Evolutionary conservation across 2,113 vertebrate species (phyloP).

Genomic region (Ceyx margarethae): DNA sequence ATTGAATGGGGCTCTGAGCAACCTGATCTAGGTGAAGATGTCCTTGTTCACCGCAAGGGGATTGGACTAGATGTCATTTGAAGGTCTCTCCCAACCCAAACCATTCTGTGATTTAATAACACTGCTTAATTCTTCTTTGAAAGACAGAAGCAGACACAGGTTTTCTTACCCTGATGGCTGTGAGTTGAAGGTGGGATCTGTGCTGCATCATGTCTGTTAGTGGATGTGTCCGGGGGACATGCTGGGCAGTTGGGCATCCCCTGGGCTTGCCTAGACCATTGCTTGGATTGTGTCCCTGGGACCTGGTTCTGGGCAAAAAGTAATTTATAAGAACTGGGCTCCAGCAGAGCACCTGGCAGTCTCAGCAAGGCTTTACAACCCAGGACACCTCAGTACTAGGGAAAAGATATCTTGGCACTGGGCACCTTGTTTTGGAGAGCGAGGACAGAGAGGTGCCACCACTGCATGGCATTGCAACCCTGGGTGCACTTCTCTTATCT

Average conservation of each 20-base stretch:
- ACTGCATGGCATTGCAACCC: neutral
- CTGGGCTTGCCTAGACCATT: too few species aligned
- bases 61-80: neutral
- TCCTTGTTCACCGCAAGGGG: neutral
- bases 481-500: rapidly evolving
- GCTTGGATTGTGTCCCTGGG: too few species aligned
- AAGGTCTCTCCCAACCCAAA: neutral
- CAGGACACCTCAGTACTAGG: neutral
- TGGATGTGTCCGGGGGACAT: too few species aligned
- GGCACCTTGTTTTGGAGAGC: neutral
- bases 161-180: too few species aligned
- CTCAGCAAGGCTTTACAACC: too few species aligned
- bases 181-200: too few species aligned
- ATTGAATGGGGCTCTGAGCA: neutral
- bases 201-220: too few species aligned
- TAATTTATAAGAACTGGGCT: too few species aligned
- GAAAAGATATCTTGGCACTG: rapidly evolving
- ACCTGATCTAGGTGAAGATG: neutral
- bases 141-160: too few species aligned
- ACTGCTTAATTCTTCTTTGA: neutral
- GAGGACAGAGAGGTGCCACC: neutral
- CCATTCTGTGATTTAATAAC: neutral
- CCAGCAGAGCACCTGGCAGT: too few species aligned
- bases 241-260: too few species aligned
- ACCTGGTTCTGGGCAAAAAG: too few species aligned